A percentile compares a stretch with the other conserved stretches of the same genome.
Evolutionary conservation across 2,888 invertebrate species (phyloP).

Genomic region (Hyalella azteca): DNA sequence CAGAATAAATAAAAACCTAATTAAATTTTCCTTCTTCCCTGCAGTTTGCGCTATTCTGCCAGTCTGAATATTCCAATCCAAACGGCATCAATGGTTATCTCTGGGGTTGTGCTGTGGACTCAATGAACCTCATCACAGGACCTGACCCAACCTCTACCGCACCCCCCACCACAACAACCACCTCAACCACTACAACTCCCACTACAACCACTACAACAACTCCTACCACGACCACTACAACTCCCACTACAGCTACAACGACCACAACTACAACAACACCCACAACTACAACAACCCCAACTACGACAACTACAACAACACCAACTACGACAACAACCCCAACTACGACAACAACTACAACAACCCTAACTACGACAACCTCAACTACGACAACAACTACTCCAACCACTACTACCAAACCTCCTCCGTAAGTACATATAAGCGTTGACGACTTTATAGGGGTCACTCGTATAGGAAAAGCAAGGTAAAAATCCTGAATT

Average conservation of each 20-base stretch:
- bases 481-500: too few species aligned
- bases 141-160: background rate
- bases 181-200: background rate
- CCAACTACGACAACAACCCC: too few species aligned
- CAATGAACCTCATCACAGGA: conserved; percentile 9
- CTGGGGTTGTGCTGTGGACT: conserved; percentile 18
- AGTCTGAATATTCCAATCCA: conserved; percentile 6
- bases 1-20: too few species aligned
- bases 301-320: too few species aligned
- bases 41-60: conserved; percentile 21
- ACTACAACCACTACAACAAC: background rate
- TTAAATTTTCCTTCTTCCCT: background rate
- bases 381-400: too few species aligned
- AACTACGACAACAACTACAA: too few species aligned
- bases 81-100: background rate
- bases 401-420: too few species aligned
- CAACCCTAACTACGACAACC: too few species aligned
- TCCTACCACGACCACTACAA: background rate
- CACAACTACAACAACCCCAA: background rate
- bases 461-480: too few species aligned
- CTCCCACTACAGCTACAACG: background rate
- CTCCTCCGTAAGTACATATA: background rate
- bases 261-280: conserved; percentile 10
- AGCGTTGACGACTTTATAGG: too few species aligned
- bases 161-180: background rate